phyloP scores from a whole-genome alignment of 2,113 vertebrate genomes.

The Stomatorhinus ivindoensis region DNA sequence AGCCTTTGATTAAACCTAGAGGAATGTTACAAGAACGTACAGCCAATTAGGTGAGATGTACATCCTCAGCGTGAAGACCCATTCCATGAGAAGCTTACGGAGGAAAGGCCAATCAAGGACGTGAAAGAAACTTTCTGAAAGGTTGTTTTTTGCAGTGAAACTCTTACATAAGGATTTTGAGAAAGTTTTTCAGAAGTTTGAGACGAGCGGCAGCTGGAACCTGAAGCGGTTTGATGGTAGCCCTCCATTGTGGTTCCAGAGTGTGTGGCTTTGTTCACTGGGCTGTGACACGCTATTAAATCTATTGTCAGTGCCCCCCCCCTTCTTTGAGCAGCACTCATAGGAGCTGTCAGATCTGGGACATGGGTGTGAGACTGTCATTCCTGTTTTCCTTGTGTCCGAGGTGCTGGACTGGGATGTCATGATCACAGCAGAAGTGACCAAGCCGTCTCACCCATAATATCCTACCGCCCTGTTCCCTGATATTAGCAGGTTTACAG shows the following conservation, averaged over 20 bases:
- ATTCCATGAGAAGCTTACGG: background rate
- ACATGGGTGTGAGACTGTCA: background rate
- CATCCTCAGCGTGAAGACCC: background rate
- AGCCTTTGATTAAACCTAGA: background rate
- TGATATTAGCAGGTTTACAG: background rate
- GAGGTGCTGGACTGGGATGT: background rate
- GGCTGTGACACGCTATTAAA: background rate
- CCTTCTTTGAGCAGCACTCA: background rate
- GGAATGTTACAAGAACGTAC: background rate
- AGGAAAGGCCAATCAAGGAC: background rate
- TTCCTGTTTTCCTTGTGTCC: background rate
- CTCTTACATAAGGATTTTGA: background rate
- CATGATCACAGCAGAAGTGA: background rate
- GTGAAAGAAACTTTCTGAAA: background rate
- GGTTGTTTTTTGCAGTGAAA: background rate
- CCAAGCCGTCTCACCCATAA: background rate
- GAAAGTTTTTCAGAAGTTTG: background rate
- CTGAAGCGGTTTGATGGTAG: background rate
- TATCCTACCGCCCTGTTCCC: background rate
- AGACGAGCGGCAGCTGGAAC: background rate
- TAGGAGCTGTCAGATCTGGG: background rate
- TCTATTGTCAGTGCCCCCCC: background rate
- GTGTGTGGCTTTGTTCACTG: background rate
- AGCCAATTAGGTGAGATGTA: background rate
- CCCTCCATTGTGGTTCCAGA: background rate